Base-by-base conservation (phyloP, 1,140 invertebrate genomes). In the Micrasema longulum region DNA sequence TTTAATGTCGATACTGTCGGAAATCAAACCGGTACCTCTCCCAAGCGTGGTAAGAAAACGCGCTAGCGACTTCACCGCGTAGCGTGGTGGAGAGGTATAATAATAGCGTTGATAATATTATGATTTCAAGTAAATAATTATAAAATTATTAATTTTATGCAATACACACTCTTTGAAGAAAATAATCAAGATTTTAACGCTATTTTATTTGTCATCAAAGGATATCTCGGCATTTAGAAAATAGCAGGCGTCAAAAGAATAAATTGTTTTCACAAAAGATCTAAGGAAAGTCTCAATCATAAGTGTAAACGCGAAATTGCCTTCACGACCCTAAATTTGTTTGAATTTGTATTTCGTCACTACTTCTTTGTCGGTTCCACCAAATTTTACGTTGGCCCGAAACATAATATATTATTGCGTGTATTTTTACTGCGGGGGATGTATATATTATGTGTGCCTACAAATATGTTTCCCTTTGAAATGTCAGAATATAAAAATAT, bases 401-500 rank as follows among this genome's bases (percentile, higher is more conserved):
- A 53, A 31, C 22, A 53, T 18, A 60, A 16, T 38, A 52, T 23
- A 52, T 52, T 18, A 52, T 52, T 23, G 48, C 22, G n/a, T 60
- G 36, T 60, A 18, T 60, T 60, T n/a, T 60, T 36, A 36, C 55
- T 53, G 35, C 14, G 35, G 31, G 55, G 14, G 14, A 11, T 60
- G n/a, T 41, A 31, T 20, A 41, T 2, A 16, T 11, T 16, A 20
- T 63, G 23, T 63, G 47, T 26, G 23, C 36, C 72, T 50, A 52
- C 63, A 67, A 74, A 74, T 71, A 67, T 74, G 63, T 48, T 74
- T 74, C 41, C 67, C 72, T 74, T 74, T 74, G 72, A 74, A 70
- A 62, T 20, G 62, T 43, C 36, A 45, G 68, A 66, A 74, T 70
- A 74, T 74, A 71, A 74, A 74, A 74, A 74, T 70, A 71, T 74